Evolutionary conservation across 2,888 invertebrate species (phyloP).

Genomic region (Lymantria monacha): DNA sequence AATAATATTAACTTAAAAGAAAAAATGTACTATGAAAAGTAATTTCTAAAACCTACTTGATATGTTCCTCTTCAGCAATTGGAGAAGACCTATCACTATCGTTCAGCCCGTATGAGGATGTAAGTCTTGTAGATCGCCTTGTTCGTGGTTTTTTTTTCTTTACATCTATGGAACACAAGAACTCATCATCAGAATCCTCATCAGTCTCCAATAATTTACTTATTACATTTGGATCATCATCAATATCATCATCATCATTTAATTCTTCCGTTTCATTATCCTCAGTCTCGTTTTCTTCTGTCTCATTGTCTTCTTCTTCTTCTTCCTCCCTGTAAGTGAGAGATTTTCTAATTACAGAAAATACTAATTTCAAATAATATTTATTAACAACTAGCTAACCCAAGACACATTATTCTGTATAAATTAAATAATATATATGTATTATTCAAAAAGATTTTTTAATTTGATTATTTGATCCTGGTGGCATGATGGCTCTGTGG

Average conservation of each 20-base stretch:
- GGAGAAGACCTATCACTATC: constrained; percentile 42
- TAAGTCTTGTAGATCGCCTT: constrained; percentile 47
- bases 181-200: constrained; percentile 60
- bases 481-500: no score
- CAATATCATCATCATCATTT: constrained; percentile 52
- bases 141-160: constrained; percentile 44
- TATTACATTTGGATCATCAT: constrained; percentile 69
- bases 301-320: constrained; percentile 12
- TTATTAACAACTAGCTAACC: no score
- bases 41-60: constrained; percentile 44
- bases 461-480: no score
- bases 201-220: constrained; percentile 68
- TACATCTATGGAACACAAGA: constrained; percentile 44
- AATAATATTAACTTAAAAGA: no score
- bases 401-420: no score
- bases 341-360: background rate
- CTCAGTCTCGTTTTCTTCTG: constrained; percentile 4
- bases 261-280: constrained; percentile 33
- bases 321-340: constrained; percentile 30
- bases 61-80: constrained; percentile 37
- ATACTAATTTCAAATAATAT: no score
- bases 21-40: no score
- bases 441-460: no score
- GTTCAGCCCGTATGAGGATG: constrained; percentile 43
- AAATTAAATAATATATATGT: no score